A percentile compares a stretch with the other conserved stretches of the same genome.
Evolutionary conservation across 1,140 invertebrate genomes (phyloP).

Genomic region (Drosophila gunungcola): DNA sequence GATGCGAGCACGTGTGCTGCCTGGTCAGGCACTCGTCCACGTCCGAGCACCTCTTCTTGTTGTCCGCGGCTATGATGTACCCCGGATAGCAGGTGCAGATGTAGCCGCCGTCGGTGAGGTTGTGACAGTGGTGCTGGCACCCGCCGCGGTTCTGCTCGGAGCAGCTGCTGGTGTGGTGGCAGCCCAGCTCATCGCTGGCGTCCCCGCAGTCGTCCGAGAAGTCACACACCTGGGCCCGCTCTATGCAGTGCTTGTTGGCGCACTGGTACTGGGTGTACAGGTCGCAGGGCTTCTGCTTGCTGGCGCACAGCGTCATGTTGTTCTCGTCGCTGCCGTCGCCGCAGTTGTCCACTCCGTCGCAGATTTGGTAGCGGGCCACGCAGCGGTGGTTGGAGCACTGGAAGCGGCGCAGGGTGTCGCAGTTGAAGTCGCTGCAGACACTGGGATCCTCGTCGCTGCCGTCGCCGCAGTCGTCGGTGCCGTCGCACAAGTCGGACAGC

Average conservation of each 20-base stretch:
- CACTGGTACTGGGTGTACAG: constrained; percentile 93
- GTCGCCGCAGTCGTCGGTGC: constrained; percentile 95
- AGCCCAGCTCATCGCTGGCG: constrained; percentile 95
- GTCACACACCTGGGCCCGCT: constrained; percentile 92
- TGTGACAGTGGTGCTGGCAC: constrained; percentile 96
- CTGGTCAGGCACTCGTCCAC: constrained; percentile 95
- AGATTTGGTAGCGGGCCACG: constrained; percentile 92
- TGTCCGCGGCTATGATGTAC: constrained; percentile 91
- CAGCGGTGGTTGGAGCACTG: constrained; percentile 96
- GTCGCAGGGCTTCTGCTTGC: constrained; percentile 90
- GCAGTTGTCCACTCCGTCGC: constrained; percentile 92
- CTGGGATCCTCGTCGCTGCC: constrained; percentile 93
- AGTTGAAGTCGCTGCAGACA: constrained; percentile 93
- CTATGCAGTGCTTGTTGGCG: constrained; percentile 95
- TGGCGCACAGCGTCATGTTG: constrained; percentile 93
- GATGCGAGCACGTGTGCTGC: constrained; percentile 95
- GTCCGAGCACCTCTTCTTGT: constrained; percentile 92
- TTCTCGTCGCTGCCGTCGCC: constrained; percentile 97
- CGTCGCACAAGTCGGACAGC: constrained; percentile 93
- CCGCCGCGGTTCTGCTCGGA: constrained; percentile 90
- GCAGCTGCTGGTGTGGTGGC: constrained; percentile 92
- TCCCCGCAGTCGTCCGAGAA: constrained; percentile 87
- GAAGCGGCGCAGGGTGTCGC: constrained; percentile 92
- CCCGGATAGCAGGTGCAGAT: constrained; percentile 95
- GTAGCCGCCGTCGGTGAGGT: constrained; percentile 92